Evolutionary conservation across 1,140 invertebrate genomes (phyloP), one percentile per base, ranked within the genome.

Genomic region (Lordiphosa stackelbergi): DNA sequence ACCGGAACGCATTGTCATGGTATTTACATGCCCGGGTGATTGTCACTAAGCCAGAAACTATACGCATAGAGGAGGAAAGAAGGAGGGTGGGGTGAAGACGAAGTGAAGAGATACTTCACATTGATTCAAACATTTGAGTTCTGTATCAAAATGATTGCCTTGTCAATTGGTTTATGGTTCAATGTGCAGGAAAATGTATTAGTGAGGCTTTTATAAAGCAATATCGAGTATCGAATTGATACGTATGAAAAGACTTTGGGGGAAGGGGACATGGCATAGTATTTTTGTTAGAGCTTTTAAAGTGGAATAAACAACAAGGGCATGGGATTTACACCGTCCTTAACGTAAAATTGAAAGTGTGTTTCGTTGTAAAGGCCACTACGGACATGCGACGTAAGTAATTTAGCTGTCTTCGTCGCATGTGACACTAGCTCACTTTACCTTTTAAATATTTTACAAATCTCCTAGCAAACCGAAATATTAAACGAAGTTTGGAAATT

Each of bases 141-240:
- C 54, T 61, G 63, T 63, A 54, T 75, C 71, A 75, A 66, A 75
- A 70, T 83, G 77, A 81, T 83, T 83, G 68, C 71, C 75, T 66
- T 69, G 77, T 72, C 77, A 75, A 81, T 81, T 75, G 77, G 53
- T 81, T 81, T 81, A 81, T 81, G 77, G 77, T 73, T 72, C 66
- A 79, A 45, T 75, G 71, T 81, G 71, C 66, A 57, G 56, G 55
- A 57, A 81, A 79, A 75, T 79, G 62, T 74, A 68, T 79, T 79
- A 63, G 63, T 55, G 13, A 47, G 34, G 56, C 57, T 54, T 55
- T 69, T 47, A 54, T 22, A 51, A 66, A 60, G 63, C 56, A 53
- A 48, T 51, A 64, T 64, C 43, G 35, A 70, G 19, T 13, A 51
- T 36, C 52, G 37, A 56, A 41, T 66, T 52, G 52, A 41, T 40